Conservation (phyloP, 2,113 vertebrate genomes). For the Rhagologus leucostigma region DNA sequence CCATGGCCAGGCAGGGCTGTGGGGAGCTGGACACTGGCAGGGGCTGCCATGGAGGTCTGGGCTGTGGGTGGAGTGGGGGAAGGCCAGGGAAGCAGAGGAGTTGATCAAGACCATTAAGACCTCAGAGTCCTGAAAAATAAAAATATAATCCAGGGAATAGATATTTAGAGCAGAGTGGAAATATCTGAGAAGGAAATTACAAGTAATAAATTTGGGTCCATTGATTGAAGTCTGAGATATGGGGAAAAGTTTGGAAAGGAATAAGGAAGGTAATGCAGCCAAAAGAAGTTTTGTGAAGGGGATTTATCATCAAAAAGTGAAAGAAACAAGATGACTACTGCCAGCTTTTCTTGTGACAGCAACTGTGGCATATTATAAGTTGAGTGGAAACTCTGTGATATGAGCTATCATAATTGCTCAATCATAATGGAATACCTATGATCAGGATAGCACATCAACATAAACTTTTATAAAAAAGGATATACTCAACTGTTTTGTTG, state of each 20-base stretch:
- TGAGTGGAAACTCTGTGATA: background rate
- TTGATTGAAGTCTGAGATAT: background rate
- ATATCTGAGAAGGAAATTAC: background rate
- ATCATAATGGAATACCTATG: background rate
- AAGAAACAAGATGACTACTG: background rate
- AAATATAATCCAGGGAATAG: background rate
- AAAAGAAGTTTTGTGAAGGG: background rate
- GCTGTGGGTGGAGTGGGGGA: background rate
- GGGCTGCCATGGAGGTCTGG: background rate
- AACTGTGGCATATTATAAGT: background rate
- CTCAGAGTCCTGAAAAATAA: background rate
- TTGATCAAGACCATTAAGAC: background rate
- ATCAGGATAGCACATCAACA: background rate
- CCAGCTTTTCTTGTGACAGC: background rate
- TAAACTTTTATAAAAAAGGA: background rate
- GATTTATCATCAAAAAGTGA: background rate
- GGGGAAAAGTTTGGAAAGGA: background rate
- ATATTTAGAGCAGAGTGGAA: background rate
- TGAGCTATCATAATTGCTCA: background rate
- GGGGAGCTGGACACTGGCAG: background rate
- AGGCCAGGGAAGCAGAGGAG: background rate
- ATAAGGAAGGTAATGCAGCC: background rate
- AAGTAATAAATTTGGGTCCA: background rate
- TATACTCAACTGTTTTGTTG: background rate
- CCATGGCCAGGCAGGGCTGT: background rate